Evolutionary conservation across 2,797 vertebrate genomes (phyloP), one percentile per base, ranked within the genome.

Genomic region (Danio jaintianensis): DNA sequence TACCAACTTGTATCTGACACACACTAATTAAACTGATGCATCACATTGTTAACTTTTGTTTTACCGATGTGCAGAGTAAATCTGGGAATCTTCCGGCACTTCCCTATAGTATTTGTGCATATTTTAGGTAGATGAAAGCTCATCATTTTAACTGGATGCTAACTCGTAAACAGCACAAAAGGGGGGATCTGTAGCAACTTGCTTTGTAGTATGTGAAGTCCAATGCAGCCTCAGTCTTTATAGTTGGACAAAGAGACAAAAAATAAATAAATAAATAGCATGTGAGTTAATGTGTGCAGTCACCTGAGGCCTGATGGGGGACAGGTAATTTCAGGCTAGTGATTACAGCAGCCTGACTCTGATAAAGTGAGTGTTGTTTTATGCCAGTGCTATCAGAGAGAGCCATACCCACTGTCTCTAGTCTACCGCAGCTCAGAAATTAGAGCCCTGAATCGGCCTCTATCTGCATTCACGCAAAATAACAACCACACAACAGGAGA

Each of bases 291-390:
- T 87, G 76, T 85, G 80, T 74, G 75, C 63, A 43, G 80, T 83
- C 83, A 83, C 86, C 81, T 86, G 38, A 20, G 40, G 80, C 79
- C 81, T 64, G 45, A 7, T 7, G 38, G 80, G 77, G 45, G 70
- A 85, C 82, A 87, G 82, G 84, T 89, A 72, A 88, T 89, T 88
- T 83, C 73, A 47, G 63, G 12, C 75, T 64, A 61, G 69, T 80
- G 72, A 84, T 84, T 82, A 80, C 76, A 70, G 73, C 73, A 62
- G 73, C 75, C 82, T 88, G 84, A 81, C 69, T 42, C 62, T 86
- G 89, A 90, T 90, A 88, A 89, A 89, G 68, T 72, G 52, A 75
- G 77, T 87, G 86, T 90, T 89, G 84, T 90, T 88, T 85, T 82
- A 86, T 13, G 0, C 36, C 63, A 75, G 81, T 69, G 47, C 66